Evolutionary conservation across 2,888 invertebrate species (phyloP).

Genomic region (Amiota mariae): DNA sequence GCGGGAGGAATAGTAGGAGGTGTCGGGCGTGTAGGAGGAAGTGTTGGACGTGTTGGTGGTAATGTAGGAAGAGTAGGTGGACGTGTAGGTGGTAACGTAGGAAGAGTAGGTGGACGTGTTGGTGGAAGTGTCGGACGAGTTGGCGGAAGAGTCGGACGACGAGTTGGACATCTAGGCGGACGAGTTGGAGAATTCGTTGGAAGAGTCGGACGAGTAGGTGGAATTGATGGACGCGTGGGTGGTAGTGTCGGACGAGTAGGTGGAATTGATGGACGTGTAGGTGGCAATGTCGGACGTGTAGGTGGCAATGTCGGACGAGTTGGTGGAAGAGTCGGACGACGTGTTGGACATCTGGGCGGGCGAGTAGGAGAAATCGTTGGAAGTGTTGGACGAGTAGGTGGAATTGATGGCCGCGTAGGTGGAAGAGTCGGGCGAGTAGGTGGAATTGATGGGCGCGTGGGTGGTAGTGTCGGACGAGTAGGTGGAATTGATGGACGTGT

Average conservation of each 20-base stretch:
- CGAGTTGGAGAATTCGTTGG: too few species aligned
- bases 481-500: too few species aligned
- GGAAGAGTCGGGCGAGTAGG: too few species aligned
- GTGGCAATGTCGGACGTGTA: too few species aligned
- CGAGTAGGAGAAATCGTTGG: background rate
- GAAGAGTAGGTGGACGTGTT: background rate
- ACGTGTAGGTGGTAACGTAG: too few species aligned
- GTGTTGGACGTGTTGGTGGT: background rate
- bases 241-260: background rate
- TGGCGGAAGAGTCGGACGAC: background rate
- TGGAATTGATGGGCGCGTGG: too few species aligned
- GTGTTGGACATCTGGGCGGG: background rate
- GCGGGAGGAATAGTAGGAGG: slow-evolving; percentile 33
- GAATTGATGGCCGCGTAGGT: too few species aligned
- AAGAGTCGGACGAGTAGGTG: slow-evolving; percentile 16
- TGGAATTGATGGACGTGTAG: background rate
- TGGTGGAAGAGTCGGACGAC: background rate
- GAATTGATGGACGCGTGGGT: background rate
- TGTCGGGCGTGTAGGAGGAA: slow-evolving; percentile 13
- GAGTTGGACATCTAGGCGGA: slow-evolving; percentile 21
- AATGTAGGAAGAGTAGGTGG: background rate
- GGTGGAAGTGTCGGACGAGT: background rate
- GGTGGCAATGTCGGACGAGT: background rate
- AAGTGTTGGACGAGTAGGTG: background rate
- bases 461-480: too few species aligned